A percentile compares a stretch with the other conserved stretches of the same genome.
phyloP scores from a whole-genome alignment of 2,797 vertebrate species.

The Enteromius afrohamiltoni region DNA sequence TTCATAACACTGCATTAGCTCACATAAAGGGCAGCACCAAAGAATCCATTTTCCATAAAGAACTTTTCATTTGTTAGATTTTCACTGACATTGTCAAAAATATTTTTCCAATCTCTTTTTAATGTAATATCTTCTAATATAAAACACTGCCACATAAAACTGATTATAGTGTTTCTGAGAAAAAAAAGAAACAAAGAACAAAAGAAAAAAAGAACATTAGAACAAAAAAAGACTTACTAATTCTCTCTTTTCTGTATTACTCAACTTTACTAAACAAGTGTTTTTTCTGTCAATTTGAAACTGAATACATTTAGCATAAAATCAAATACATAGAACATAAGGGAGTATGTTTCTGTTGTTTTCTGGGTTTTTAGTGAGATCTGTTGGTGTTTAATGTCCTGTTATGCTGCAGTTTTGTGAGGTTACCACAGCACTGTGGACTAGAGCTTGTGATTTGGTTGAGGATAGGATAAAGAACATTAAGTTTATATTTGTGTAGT shows the following conservation, averaged over 20 bases:
- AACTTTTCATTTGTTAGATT: neutral
- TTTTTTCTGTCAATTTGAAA: neutral
- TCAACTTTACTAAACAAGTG: neutral
- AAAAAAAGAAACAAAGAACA: too few relatives aligned
- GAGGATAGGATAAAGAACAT: neutral
- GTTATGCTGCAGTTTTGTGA: neutral
- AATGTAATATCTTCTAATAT: neutral
- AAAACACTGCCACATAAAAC: neutral
- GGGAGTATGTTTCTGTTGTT: neutral
- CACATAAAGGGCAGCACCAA: constrained; percentile 13
- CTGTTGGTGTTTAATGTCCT: neutral
- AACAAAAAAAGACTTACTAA: too few relatives aligned
- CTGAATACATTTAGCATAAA: neutral
- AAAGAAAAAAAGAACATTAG: too few relatives aligned
- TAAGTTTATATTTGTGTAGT: neutral
- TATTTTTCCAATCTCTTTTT: neutral
- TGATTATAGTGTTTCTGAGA: neutral
- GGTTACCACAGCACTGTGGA: neutral
- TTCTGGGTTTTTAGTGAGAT: neutral
- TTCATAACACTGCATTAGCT: constrained; percentile 10
- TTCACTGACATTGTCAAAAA: neutral
- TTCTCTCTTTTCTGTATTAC: too few relatives aligned
- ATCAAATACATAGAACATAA: too few relatives aligned
- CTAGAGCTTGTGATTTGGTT: neutral
- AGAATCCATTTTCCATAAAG: neutral